Base-by-base conservation (phyloP, 2,888 invertebrate genomes). In the Acanthosepion pharaonis region DNA sequence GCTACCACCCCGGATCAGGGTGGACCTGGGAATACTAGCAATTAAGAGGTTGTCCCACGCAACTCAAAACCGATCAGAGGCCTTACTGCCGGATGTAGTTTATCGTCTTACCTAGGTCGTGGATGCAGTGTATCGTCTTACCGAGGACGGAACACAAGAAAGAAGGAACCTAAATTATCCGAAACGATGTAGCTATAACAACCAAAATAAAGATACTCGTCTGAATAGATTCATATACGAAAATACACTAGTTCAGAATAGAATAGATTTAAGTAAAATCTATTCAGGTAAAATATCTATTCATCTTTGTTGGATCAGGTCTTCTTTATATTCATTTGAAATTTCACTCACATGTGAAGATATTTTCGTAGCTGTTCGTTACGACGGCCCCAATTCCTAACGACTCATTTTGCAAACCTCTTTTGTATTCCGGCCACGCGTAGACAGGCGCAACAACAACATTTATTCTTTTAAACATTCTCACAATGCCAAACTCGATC, bases 341-440 rank as follows among this genome's bases (percentile, higher is more conserved):
- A n/a, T 78, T 78, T 78, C n/a, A 78, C n/a, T 78, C n/a, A n/a
- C 33, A n/a, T 78, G 78, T 78, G 78, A 78, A 78, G 78, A 78
- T 78, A 78, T 33, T n/a, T 78, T 33, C 78, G 33, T 33, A 78
- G n/a, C 78, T 33, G n/a, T n/a, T n/a, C 78, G 78, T 78, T 33
- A 33, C n/a, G n/a, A 33, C n/a, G 78, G 8, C 33, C n/a, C 15
- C 15, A n/a, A n/a, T 33, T n/a, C 78, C 33, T 78, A 11, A n/a
- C 28, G n/a, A 78, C 78, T n/a, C 78, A n/a, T 5, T 5, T 33
- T 33, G 9, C 78, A n/a, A 78, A 78, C 78, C n/a, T 78, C 78
- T 78, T 78, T 78, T 78, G 78, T 78, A 78, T 78, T 78, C n/a
- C 18, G 78, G 78, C 78, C 78, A 78, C 78, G 78, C 78, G 78